Base-by-base conservation (phyloP, 2,113 vertebrate species). In the Cebus imitator region DNA sequence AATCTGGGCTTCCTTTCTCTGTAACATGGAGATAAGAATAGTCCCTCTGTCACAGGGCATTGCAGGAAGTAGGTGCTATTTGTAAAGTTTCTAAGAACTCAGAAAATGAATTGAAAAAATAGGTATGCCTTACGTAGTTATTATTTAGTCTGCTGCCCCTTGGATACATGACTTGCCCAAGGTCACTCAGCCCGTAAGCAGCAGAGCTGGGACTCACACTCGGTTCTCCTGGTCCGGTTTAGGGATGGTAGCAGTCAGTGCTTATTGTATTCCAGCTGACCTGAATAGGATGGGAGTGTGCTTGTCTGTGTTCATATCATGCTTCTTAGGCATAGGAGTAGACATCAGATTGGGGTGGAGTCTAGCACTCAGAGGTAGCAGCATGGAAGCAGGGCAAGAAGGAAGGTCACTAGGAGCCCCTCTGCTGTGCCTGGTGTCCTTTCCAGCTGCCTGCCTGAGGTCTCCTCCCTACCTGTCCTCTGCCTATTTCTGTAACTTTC, bases 401-500 rank as follows among this genome's bases (percentile, higher is more conserved):
- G 45, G 40, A 18, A 12, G 37, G 57, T 55, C 32, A 45, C 21
- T 4, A 17, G 64, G 20, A n/a, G 3, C 52, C 27, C 66, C 37
- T 5, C 0, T 2, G 32, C 72, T 32, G 12, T 13, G 40, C 64
- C 27, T 43, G 10, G 58, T 4, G 4, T 32, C 79, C 50, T 72
- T 64, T 20, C 72, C 20, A 30, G 75, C 52, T 64, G 86, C 43
- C 43, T 40, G 16, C 20, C 87, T 66, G 3, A 37, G 72, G 25
- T 23, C 64, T 79, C 72, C 87, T 88, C 79, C 73, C 82, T 73
- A 72, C 48, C 40, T 0, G 68, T 80, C 87, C 92, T 82, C 76
- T 61, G 70, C 83, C 85, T 73, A 21, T 43, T 87, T 85, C 83
- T 96, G 97, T 95, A 98, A 98, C 87, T 98, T 97, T 97, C 97